Evolutionary conservation across 1,140 invertebrate genomes (phyloP), one percentile per base, ranked within the genome.

Genomic region (Pseudomyrmex sp.): DNA sequence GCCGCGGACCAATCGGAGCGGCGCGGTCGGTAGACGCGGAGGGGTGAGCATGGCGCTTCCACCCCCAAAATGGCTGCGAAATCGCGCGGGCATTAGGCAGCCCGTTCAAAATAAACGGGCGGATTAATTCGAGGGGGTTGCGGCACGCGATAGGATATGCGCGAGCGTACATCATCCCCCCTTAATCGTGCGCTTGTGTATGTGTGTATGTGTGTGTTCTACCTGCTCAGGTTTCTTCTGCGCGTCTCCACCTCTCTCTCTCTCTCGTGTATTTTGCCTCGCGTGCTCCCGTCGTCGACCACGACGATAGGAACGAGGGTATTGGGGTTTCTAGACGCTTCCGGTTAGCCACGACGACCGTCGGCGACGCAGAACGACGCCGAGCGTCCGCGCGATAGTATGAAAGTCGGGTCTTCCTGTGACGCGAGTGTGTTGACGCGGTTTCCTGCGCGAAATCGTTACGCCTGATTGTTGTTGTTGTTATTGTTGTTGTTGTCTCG

Each of bases 1-100:
- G 44, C 68, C n/a, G 59, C 12, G 65, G 70, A 80, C 88, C 88
- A 89, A 87, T 85, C 23, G 58, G 10, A 15, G 59, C 48, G 9
- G 15, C 62, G 52, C 0, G 35, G 4, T 2, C 5, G 50, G 13
- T 8, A 0, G 35, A 13, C 9, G n/a, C 9, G 23, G 58, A 23
- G 52, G 76, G 66, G 84, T 52, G 26, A 26, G 70, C 66, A 61
- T 54, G 68, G 75, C 85, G 91, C 90, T 84, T 89, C 92, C 93
- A 93, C 92, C 94, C 91, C 91, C 93, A 94, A 94, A 94, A 94
- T 94, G 94, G 94, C 94, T 93, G 93, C 93, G 91, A 94, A 93
- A 92, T 92, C 90, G 89, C 88, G 89, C 92, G 91, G 88, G 92
- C 89, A 93, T 93, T 93, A 93, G 91, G 52, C 87, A 91, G 82